Percentiles rank a stretch among this genome's conserved stretches.
Evolutionary conservation across 2,797 vertebrate genomes (phyloP).

Genomic region (Propithecus perrieri): DNA sequence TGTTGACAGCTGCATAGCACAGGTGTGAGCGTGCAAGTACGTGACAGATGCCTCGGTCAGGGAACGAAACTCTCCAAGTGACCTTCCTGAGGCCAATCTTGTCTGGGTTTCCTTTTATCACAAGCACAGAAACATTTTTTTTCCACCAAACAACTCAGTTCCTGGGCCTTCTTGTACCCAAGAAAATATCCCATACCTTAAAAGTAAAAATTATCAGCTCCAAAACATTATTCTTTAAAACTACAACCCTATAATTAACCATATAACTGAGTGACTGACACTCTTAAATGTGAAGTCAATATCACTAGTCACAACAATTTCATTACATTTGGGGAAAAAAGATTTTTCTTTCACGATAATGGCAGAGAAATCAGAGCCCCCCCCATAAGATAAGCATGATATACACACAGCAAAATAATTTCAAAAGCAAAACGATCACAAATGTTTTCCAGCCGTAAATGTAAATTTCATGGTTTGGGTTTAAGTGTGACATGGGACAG

Average conservation of each 20-base stretch:
- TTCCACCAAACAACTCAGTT: background rate
- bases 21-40: background rate
- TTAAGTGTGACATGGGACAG: background rate
- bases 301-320: background rate
- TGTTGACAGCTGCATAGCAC: too few species aligned
- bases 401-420: background rate
- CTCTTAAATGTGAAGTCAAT: background rate
- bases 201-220: background rate
- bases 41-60: background rate
- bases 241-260: slow-evolving; percentile 15
- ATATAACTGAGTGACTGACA: background rate
- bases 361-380: background rate
- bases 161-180: background rate
- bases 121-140: background rate
- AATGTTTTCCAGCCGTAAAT: background rate
- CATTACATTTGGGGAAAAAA: background rate
- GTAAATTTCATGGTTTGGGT: background rate
- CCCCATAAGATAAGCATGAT: background rate
- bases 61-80: background rate
- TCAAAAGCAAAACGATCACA: background rate
- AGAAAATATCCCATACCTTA: background rate
- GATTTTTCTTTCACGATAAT: background rate
- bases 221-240: background rate
- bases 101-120: background rate
- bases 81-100: background rate